Base-by-base conservation (phyloP, 2,888 invertebrate species). In the Panopea generosa region DNA sequence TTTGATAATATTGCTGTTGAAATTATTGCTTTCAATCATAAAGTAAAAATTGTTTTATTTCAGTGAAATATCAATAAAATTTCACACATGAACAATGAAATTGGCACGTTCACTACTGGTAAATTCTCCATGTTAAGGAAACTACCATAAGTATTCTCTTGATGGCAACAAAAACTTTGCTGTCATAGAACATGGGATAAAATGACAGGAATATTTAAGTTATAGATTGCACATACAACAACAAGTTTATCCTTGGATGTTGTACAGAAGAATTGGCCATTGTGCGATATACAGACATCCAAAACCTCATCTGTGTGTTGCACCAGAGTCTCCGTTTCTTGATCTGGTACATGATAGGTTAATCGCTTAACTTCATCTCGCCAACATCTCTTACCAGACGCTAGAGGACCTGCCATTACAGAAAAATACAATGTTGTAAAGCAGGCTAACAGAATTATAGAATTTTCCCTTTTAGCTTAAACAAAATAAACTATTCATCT, bases 171-270 rank as follows among this genome's bases (percentile, higher is more conserved):
- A 11, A 33, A 33, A 33, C 33, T n/a, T n/a, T n/a, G n/a, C n/a
- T n/a, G n/a, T n/a, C 33, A 4, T 4, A 33, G 33, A 33, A 33
- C 33, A 4, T 11, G 33, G 33, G 33, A 11, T 7, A 33, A 11
- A 33, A 4, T 11, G 6, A 33, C 33, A 11, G n/a, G n/a, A n/a
- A n/a, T n/a, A n/a, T n/a, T n/a, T n/a, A n/a, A n/a, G n/a, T n/a
- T 9, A 52, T 22, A 33, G 26, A 27, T 45, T n/a, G n/a, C n/a
- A 66, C 94, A 94, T 93, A 96, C 96, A 92, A 96, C 94, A 75
- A 97, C 95, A 88, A 94, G 95, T 76, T 96, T 96, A 93, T 97
- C 97, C 92, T 96, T 97, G 24, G 96, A 96, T 87, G 96, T 96
- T 0, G 96, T 96, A 6, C 96, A 95, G 93, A 97, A 96, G 94